phyloP scores from a whole-genome alignment of 2,113 vertebrate species.

The Pseudois nayaur region DNA sequence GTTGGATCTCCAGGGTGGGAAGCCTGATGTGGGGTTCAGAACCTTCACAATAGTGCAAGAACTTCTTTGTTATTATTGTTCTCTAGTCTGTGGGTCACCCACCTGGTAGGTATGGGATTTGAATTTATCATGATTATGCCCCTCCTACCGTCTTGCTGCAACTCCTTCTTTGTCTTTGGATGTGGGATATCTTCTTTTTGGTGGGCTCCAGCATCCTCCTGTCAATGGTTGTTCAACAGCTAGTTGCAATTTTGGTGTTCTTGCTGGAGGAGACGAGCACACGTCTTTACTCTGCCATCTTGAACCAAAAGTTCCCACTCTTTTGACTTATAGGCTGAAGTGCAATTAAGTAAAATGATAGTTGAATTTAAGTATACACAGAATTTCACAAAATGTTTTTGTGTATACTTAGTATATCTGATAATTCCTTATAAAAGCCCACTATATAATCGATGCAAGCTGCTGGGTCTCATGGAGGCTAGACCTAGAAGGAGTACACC shows the following conservation, averaged over 20 bases:
- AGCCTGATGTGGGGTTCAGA: neutral
- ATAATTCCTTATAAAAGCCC: neutral
- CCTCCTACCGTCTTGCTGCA: neutral
- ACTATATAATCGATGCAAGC: neutral
- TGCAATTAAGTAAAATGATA: slow-evolving; percentile 3
- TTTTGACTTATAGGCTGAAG: neutral
- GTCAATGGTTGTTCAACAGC: neutral
- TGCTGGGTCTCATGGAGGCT: neutral
- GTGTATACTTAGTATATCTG: neutral
- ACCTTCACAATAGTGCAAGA: neutral
- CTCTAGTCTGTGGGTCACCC: neutral
- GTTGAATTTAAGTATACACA: neutral
- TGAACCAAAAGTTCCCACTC: neutral
- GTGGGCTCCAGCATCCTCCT: neutral
- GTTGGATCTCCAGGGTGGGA: neutral
- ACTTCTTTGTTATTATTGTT: neutral
- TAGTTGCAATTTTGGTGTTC: neutral
- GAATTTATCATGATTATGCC: neutral
- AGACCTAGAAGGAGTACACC: neutral
- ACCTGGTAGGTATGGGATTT: neutral
- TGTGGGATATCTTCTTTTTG: neutral
- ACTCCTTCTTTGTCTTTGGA: neutral
- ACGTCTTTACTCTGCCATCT: neutral
- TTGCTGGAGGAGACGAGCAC: neutral
- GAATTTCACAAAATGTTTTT: neutral